A percentile compares a stretch with the other conserved stretches of the same genome.
phyloP scores from a whole-genome alignment of 2,888 invertebrate species.

The Miltochrista miniata region DNA sequence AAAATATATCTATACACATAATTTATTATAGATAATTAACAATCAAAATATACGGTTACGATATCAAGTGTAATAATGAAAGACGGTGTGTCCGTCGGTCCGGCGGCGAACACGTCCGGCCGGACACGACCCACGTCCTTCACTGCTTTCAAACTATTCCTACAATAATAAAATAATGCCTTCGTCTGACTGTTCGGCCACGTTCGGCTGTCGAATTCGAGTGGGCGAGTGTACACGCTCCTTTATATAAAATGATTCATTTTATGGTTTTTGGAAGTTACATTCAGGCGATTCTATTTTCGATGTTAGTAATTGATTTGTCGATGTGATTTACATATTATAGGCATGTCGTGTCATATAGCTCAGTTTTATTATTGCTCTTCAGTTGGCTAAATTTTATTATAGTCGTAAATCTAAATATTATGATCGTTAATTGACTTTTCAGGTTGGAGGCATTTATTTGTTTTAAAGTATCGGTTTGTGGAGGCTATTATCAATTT shows the following conservation, averaged over 20 bases:
- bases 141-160: constrained; percentile 52
- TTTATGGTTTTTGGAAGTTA: constrained; percentile 50
- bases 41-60: constrained; percentile 47
- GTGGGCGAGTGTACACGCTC: constrained; percentile 45
- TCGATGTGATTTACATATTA: constrained; percentile 46
- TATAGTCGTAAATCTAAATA: constrained; percentile 34
- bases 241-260: constrained; percentile 52
- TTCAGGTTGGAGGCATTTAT: constrained; percentile 26
- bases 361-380: constrained; percentile 36
- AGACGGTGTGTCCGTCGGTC: constrained; percentile 48
- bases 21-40: constrained; percentile 50
- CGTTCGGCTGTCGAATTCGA: constrained; percentile 36
- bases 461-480: constrained; percentile 15
- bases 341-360: constrained; percentile 34
- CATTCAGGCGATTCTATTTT: constrained; percentile 41
- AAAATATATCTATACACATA: constrained; percentile 27
- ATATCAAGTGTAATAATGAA: constrained; percentile 57
- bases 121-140: constrained; percentile 68
- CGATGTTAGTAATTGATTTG: constrained; percentile 48
- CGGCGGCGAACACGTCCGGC: constrained; percentile 66
- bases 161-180: constrained; percentile 50
- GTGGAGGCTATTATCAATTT: constrained; percentile 3
- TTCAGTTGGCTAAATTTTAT: constrained; percentile 35
- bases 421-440: constrained; percentile 39
- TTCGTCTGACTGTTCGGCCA: constrained; percentile 37